Conservation (phyloP, 2,797 vertebrate species). For the Propithecus deckenii region DNA sequence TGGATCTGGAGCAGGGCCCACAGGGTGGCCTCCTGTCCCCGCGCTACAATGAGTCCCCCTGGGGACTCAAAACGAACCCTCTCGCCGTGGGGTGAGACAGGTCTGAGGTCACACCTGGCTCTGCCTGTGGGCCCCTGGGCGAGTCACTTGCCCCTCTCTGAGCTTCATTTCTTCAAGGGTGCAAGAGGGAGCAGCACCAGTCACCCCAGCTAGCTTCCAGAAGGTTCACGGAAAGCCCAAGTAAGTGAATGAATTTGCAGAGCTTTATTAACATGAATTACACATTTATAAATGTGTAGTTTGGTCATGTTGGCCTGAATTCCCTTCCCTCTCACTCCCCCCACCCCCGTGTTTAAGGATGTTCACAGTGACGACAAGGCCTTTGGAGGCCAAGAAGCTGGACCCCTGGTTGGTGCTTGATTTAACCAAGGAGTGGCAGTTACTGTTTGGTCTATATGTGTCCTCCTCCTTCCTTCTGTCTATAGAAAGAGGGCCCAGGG, state of each 20-base stretch:
- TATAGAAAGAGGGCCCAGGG: background rate
- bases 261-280: background rate
- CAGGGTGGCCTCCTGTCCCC: background rate
- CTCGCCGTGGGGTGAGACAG: fast-evolving
- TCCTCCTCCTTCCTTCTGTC: background rate
- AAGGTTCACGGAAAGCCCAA: background rate
- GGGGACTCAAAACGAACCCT: background rate
- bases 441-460: too few relatives aligned
- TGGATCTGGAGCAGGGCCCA: background rate
- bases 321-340: too few relatives aligned
- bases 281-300: fast-evolving
- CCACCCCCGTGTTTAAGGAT: background rate
- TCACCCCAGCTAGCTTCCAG: background rate
- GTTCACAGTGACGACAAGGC: background rate
- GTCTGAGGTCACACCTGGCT: background rate
- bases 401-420: background rate
- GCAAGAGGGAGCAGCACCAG: fast-evolving
- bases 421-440: background rate
- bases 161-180: background rate
- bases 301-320: background rate
- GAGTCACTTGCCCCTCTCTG: background rate
- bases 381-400: background rate
- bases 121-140: background rate
- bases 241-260: background rate
- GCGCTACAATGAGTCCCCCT: too few relatives aligned